phyloP scores from a whole-genome alignment of 2,113 vertebrate species.

The Alosa alosa region DNA sequence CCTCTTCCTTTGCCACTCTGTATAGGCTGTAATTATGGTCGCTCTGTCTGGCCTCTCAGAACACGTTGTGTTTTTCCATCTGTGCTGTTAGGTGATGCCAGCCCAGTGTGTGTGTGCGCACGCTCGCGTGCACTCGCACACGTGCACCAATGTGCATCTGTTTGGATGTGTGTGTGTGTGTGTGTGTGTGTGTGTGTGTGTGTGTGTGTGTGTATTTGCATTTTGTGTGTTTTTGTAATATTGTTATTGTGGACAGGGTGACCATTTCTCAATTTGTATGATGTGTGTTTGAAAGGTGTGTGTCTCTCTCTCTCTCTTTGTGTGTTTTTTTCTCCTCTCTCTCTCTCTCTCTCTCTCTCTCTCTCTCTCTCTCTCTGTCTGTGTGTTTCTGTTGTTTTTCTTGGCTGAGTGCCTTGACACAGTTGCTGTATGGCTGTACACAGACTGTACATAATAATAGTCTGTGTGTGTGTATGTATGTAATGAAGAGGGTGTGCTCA shows the following conservation, averaged over 20 bases:
- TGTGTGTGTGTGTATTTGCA: neutral
- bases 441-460: neutral
- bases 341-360: neutral
- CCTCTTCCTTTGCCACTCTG: slow-evolving; percentile 34
- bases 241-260: neutral
- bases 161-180: neutral
- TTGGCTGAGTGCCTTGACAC: neutral
- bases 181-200: neutral
- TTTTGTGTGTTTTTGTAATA: neutral
- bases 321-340: too few species aligned
- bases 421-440: slow-evolving; percentile 23
- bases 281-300: neutral
- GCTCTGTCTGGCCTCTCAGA: slow-evolving; percentile 35
- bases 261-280: neutral
- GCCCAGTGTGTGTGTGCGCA: neutral
- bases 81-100: slow-evolving; percentile 12
- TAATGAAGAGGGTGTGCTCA: neutral
- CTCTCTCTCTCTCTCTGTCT: neutral
- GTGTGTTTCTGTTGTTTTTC: slow-evolving; percentile 21
- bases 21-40: slow-evolving; percentile 49
- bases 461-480: slow-evolving; percentile 23
- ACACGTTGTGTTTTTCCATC: slow-evolving; percentile 43
- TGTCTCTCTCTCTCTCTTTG: neutral
- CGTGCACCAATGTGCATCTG: neutral
- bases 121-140: too few species aligned